Base-by-base conservation (phyloP, 2,113 vertebrate species). In the Cyprinodon tularosa region DNA sequence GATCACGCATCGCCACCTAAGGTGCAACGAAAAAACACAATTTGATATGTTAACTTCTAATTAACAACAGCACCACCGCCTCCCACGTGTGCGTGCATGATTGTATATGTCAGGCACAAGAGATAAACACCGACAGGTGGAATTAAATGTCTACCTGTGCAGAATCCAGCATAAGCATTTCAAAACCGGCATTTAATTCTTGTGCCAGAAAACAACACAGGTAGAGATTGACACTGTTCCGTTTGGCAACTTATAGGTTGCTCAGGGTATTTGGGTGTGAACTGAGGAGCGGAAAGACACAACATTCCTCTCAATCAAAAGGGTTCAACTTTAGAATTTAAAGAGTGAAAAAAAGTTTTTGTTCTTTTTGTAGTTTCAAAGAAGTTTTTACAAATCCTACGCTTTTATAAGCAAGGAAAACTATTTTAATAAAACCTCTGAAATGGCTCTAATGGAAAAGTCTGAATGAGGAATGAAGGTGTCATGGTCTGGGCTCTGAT, bases 111-210 rank as follows among this genome's bases (percentile, higher is more conserved):
- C 20, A 71, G 64, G 67, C 68, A 77, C 44, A 71, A 77, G 68
- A 61, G 66, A 77, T 36, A 68, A 62, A 87, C 68, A 72, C 68
- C 81, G 88, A 78, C 86, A 88, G 74, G 85, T 84, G 82, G 69
- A 84, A 81, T 83, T 9, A 86, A 79, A 90, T 69, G 80, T 87
- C 89, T 80, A 57, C 89, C 90, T 89, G 89, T 89, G 85, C 64
- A 69, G 62, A 67, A 79, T 76, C 64, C 68, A 77, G 72, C 84
- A 81, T 84, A 88, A 85, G 76, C 44, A 76, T 87, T 86, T 85
- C 68, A 74, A 67, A 77, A 73, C 75, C 66, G 71, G 47, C 66
- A 71, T 65, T 11, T 78, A 73, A 77, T 84, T 83, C 48, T 4
- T 6, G 3, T 86, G 79, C 81, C 84, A 87, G 84, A 53, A 57